A percentile compares a stretch with the other conserved stretches of the same genome.
Evolutionary conservation across 2,113 vertebrate genomes (phyloP).

Genomic region (Vulpes lagopus): DNA sequence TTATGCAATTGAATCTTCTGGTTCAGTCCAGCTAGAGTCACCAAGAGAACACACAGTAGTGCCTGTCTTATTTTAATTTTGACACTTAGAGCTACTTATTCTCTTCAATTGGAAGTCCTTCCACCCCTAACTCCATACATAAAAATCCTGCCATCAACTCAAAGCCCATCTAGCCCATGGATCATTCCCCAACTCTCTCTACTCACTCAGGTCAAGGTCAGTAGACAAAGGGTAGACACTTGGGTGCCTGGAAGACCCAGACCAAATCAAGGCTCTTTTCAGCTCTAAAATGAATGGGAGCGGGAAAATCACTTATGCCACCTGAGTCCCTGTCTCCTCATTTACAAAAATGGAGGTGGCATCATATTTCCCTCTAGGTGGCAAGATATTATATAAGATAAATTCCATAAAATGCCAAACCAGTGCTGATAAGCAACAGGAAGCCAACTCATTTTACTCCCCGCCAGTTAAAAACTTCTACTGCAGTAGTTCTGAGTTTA

Average conservation of each 20-base stretch:
- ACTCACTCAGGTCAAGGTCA: neutral
- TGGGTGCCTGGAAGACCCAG: neutral
- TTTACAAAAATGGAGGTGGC: neutral
- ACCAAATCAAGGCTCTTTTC: neutral
- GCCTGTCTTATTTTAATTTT: neutral
- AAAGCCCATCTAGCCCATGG: neutral
- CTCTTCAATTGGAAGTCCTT: neutral
- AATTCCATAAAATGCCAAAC: neutral
- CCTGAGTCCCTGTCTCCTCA: neutral
- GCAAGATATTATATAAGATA: neutral
- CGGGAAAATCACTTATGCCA: neutral
- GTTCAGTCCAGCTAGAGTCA: neutral
- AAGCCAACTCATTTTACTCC: neutral
- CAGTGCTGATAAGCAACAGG: neutral
- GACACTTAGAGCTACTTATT: neutral
- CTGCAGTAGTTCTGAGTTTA: neutral
- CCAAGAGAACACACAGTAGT: neutral
- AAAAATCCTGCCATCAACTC: neutral
- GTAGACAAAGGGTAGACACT: neutral
- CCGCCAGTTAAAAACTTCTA: neutral
- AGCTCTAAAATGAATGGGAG: neutral
- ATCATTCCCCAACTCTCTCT: neutral
- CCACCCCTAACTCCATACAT: neutral
- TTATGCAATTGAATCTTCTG: neutral
- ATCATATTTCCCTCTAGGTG: neutral